Base-by-base conservation (phyloP, 2,113 vertebrate species). In the Laticauda colubrina region DNA sequence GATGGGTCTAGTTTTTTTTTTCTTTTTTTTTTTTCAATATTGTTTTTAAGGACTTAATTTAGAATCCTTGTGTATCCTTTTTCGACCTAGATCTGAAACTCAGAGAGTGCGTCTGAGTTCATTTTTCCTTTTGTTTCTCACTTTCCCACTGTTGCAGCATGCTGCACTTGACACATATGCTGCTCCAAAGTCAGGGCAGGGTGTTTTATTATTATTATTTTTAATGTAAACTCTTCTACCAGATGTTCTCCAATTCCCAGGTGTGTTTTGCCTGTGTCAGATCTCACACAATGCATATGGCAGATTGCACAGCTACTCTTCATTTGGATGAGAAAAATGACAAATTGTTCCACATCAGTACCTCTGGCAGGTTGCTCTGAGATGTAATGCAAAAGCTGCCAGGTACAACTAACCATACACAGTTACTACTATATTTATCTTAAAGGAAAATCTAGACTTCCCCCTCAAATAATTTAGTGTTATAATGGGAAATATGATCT, bases 241-340 rank as follows among this genome's bases (percentile, higher is more conserved):
- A 98, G 97, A 96, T 98, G 97, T 97, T 97, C 94, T 95, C 91
- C 54, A 29, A 91, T 96, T 95, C 95, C 93, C 95, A 97, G 96
- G 96, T 97, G 95, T 90, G 48, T 23, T 89, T 88, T 94, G 89
- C 90, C 85, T 95, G 95, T 96, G 93, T 93, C 0, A 89, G 93
- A 96, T 81, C 88, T 91, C 94, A 43, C 75, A 12, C 0, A 0
- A 93, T 24, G 61, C 0, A 0, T 89, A 93, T 87, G 85, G 93
- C 95, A 94, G 93, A 94, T 91, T 94, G 90, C 20, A 55, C 48
- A 20, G 85, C 91, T 0, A 0, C 88, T 61, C 64, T 1, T 24
- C 87, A 92, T 93, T 45, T 24, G 94, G 89, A 95, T 94, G 75
- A 91, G 90, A 94, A 95, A 94, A 93, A 91, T 90, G 55, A 2